These are phyloP conservation scores for Taphrorychus bicolor DNA, from an alignment of 2,888 invertebrate species.

Conservation along the genomic window DNA sequence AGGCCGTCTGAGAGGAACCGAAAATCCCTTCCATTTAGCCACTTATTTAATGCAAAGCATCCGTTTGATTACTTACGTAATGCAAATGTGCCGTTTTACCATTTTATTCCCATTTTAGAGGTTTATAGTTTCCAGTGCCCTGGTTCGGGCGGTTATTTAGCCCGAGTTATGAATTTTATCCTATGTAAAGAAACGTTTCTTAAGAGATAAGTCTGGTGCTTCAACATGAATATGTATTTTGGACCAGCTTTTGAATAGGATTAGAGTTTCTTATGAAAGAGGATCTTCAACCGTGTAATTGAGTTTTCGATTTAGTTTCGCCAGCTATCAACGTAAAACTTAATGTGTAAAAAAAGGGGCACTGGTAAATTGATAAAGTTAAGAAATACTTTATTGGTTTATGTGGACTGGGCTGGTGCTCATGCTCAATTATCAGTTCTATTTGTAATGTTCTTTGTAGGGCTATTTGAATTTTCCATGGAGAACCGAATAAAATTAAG, in stretches of 20 bases:
- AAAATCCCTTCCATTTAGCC: conserved; percentile 34
- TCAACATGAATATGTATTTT: conserved; percentile 5
- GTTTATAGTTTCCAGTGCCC: conserved; percentile 55
- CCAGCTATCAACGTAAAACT: no score
- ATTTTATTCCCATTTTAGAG: conserved; percentile 56
- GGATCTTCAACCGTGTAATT: background rate
- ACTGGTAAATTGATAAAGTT: no score
- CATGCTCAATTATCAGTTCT: no score
- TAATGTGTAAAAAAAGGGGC: no score
- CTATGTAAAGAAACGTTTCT: conserved; percentile 19
- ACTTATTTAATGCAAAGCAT: conserved; percentile 46
- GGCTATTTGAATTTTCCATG: no score
- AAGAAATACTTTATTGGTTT: no score
- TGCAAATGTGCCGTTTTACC: conserved; percentile 53
- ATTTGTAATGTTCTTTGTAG: no score
- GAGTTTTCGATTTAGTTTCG: background rate
- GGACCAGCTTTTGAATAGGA: background rate
- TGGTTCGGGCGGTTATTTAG: conserved; percentile 37
- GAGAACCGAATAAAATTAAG: no score
- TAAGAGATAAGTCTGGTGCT: conserved; percentile 12
- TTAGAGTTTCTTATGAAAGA: background rate
- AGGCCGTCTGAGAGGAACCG: conserved; percentile 35
- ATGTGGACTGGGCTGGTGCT: no score
- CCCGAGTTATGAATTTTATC: conserved; percentile 13
- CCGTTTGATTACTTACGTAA: conserved; percentile 49